These are phyloP conservation scores for Andricus quercusramuli DNA, from an alignment of 2,888 invertebrate genomes.

Conservation along the genomic window DNA sequence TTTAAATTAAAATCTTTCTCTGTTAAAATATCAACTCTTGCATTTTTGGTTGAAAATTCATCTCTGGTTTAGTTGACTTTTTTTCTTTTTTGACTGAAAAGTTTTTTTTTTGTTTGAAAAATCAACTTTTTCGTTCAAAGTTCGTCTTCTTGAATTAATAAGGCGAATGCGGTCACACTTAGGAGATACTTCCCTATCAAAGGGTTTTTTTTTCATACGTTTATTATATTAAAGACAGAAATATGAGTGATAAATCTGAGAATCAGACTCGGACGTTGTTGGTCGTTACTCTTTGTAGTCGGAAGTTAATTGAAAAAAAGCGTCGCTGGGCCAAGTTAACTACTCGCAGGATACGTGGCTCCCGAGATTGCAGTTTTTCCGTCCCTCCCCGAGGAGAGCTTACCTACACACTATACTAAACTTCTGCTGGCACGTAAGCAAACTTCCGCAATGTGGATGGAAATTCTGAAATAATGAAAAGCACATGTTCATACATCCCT, in stretches of 20 bases:
- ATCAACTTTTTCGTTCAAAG: no score
- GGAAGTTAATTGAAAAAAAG: conserved; percentile 34
- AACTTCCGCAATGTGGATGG: conserved; percentile 36
- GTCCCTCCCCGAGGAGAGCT: not conserved
- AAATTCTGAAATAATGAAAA: conserved; percentile 40
- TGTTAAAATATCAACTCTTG: no score
- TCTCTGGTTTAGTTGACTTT: no score
- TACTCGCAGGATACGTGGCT: conserved; percentile 28
- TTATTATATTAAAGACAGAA: no score
- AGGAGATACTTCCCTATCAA: no score
- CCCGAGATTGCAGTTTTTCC: conserved; percentile 32
- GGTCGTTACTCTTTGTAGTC: not conserved
- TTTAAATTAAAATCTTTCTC: no score
- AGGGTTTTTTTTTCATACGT: no score
- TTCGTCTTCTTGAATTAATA: no score
- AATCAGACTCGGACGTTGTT: conserved; percentile 8
- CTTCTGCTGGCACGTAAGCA: conserved; percentile 25
- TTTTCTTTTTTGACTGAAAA: no score
- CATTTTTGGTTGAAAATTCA: no score
- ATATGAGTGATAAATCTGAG: not conserved
- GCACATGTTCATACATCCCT: conserved; percentile 25
- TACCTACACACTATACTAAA: conserved; percentile 12
- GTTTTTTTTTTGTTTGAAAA: no score
- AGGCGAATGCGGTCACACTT: no score
- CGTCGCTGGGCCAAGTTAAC: conserved; percentile 30